These are phyloP conservation scores for Rhopalosiphum nymphaeae DNA, from an alignment of 2,888 invertebrate genomes.

Conservation along the genomic window DNA sequence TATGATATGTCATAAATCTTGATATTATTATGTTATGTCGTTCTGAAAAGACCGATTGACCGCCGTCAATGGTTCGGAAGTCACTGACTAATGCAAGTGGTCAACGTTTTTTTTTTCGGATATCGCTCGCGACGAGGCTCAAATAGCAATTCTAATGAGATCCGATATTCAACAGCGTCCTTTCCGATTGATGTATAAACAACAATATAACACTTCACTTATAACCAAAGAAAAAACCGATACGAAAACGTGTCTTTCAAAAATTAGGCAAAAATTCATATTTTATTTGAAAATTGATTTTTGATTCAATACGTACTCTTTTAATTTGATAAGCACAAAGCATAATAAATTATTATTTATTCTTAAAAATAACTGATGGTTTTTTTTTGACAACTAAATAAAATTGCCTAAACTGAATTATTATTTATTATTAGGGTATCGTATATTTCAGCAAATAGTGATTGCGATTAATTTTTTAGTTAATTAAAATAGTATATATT, in stretches of 20 bases:
- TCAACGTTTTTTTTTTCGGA: background rate
- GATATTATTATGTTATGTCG: background rate
- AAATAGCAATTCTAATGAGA: background rate
- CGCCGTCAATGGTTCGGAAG: background rate
- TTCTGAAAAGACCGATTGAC: background rate
- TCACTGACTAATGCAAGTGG: background rate
- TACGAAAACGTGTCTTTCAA: background rate
- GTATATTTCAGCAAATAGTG: background rate
- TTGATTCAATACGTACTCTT: background rate
- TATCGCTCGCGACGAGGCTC: background rate
- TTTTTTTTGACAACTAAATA: background rate
- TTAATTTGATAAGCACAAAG: background rate
- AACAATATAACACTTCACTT: no score
- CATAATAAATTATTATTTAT: background rate
- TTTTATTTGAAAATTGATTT: background rate
- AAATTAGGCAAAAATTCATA: background rate
- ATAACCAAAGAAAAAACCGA: no score
- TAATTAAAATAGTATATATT: background rate
- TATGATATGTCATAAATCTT: background rate
- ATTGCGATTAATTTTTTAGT: background rate
- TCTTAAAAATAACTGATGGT: background rate
- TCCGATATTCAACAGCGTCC: background rate
- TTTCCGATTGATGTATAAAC: background rate
- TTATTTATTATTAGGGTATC: background rate
- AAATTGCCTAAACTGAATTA: no score